Evolutionary conservation across 2,113 vertebrate genomes (phyloP), one percentile per base, ranked within the genome.

Genomic region (Ranitomeya imitator): DNA sequence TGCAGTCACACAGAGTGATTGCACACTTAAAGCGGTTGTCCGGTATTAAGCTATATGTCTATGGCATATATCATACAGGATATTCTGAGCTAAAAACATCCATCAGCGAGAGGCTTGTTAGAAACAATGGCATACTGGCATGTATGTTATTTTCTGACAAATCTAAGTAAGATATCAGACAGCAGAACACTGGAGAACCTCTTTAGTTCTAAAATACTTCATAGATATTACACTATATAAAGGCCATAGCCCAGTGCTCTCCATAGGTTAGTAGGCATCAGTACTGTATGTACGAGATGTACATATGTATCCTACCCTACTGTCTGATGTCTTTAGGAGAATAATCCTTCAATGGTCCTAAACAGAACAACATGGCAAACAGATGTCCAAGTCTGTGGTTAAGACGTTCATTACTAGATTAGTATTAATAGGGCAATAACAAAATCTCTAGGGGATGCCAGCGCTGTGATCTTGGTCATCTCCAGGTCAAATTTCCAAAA

Each of bases 291-390:
- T 8, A 18, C 4, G 6, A 79, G 21, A 3, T 55, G 6, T 79
- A 21, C 52, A 55, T 26, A 69, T 11, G 26, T 69, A 26, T 23
- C n/a, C n/a, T 3, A 67, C 11, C 21, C 59, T 15, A n/a, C 10
- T 26, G n/a, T 26, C 65, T 69, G 26, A 26, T 2, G 3, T 26
- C 54, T 79, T 3, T n/a, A 79, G 31, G 19, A 51, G 51, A 52
- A 79, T 6, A 26, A 26, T 31, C 77, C 54, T 81, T 31, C 26
- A 31, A 57, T 76, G 71, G 59, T 71, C 71, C 37, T 85, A 85
- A 85, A 85, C 21, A 67, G 51, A 77, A 77, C 23, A 61, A 63
- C 55, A 76, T 86, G 85, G 23, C 55, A 86, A 73, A 78, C 59
- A 86, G 83, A 74, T 86, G 73, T 65, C 23, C 26, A 77, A 13